Evolutionary conservation across 1,140 invertebrate species (phyloP).

Genomic region (Aphaenogaster rudis): DNA sequence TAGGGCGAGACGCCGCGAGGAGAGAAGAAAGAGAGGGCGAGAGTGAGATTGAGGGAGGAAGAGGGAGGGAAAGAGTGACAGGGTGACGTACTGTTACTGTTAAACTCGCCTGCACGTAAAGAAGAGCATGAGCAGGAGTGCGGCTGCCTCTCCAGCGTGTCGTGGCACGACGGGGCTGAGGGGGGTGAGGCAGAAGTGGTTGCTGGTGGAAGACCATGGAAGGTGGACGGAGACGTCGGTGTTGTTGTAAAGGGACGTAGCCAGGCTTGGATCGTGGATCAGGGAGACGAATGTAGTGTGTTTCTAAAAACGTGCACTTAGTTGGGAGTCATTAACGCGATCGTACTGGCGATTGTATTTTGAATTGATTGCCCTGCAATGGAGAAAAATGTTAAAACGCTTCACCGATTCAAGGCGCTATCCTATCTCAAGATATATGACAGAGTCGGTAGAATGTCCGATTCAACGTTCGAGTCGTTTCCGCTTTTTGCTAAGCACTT

Average conservation of each 20-base stretch:
- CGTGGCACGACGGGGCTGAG: slow-evolving; percentile 46
- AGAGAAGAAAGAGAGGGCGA: slow-evolving; percentile 52
- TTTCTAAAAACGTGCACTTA: slow-evolving; percentile 64
- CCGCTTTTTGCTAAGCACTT: not conserved
- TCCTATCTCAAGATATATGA: not conserved
- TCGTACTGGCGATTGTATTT: slow-evolving; percentile 47
- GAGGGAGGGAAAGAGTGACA: slow-evolving; percentile 70
- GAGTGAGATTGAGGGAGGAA: slow-evolving; percentile 49
- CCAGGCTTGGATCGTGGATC: slow-evolving; percentile 45
- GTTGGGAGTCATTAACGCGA: slow-evolving; percentile 62
- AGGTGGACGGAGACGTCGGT: slow-evolving; percentile 66
- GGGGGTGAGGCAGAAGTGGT: slow-evolving; percentile 67
- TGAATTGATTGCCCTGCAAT: slow-evolving; percentile 29
- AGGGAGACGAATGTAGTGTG: slow-evolving; percentile 62
- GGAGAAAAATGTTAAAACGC: slow-evolving; percentile 48
- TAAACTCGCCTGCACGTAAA: slow-evolving; percentile 82
- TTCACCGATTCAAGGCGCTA: not conserved
- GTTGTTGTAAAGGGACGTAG: slow-evolving; percentile 52
- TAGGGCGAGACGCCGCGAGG: slow-evolving; percentile 29
- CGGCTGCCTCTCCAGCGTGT: slow-evolving; percentile 67
- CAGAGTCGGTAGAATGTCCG: not conserved
- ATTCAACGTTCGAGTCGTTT: not conserved
- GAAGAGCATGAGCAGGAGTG: slow-evolving; percentile 73
- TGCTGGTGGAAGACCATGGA: slow-evolving; percentile 61
- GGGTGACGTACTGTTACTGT: slow-evolving; percentile 85